A percentile compares a stretch with the other conserved stretches of the same genome.
These are phyloP conservation scores for Scyliorhinus canicula DNA, from an alignment of 2,797 vertebrate genomes.

Conservation along the genomic window DNA sequence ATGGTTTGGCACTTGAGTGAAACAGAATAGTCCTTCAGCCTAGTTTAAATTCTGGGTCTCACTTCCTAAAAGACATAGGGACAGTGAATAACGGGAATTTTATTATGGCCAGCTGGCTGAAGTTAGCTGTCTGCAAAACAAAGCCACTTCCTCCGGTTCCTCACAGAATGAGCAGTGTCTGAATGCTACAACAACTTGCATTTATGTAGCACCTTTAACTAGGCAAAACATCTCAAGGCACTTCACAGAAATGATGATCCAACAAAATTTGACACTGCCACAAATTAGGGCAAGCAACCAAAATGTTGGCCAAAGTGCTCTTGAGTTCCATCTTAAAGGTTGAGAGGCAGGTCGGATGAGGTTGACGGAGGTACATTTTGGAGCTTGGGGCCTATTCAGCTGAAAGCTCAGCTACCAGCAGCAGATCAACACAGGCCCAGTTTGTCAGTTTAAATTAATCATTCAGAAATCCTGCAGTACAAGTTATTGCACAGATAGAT, in stretches of 20 bases:
- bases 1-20: conserved; percentile 41
- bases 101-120: conserved; percentile 2
- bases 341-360: not conserved
- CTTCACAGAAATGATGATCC: not conserved
- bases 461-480: no score
- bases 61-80: not conserved
- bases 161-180: not conserved
- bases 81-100: conserved; percentile 36
- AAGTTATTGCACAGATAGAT: no score
- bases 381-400: not conserved
- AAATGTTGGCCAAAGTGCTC: not conserved
- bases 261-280: not conserved
- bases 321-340: not conserved
- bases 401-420: not conserved
- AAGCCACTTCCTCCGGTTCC: not conserved
- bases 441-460: no score
- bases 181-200: not conserved
- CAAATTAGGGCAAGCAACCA: not conserved
- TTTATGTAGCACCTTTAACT: not conserved
- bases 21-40: conserved; percentile 34
- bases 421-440: not conserved
- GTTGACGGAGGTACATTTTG: not conserved
- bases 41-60: conserved; percentile 25
- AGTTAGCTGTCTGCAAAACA: not conserved
- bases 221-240: not conserved